Conservation (phyloP, 1,140 invertebrate species). For the Acromyrmex echinatior region DNA sequence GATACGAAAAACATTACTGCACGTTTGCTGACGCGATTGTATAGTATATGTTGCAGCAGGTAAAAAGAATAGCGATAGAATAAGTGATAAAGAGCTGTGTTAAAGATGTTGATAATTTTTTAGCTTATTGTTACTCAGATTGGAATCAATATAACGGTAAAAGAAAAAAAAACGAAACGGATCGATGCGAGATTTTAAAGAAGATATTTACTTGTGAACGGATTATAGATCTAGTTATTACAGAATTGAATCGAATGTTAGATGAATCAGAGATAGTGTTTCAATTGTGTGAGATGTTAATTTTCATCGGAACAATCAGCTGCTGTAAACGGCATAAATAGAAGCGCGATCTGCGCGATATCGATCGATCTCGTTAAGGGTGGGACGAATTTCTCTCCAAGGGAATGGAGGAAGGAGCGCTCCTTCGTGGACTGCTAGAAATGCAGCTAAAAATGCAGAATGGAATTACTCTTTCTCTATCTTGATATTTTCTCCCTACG, state of each 20-base stretch:
- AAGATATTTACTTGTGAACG: background rate
- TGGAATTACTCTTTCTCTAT: background rate
- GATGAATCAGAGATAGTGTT: background rate
- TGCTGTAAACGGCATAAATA: constrained; percentile 65
- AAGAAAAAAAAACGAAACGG: background rate
- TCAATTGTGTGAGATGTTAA: background rate
- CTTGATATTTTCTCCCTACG: too few species aligned
- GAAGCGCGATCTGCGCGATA: constrained; percentile 74
- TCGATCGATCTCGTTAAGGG: constrained; percentile 72
- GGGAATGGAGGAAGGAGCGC: too few species aligned
- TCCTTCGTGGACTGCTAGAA: background rate
- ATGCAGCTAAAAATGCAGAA: background rate
- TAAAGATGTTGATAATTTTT: background rate
- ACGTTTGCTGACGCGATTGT: background rate
- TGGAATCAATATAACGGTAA: background rate
- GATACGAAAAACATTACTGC: background rate
- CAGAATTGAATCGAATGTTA: too few species aligned
- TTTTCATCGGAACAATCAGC: background rate
- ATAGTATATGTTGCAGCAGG: too few species aligned
- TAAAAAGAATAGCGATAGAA: background rate
- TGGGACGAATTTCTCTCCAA: constrained; percentile 8
- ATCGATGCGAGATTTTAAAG: background rate
- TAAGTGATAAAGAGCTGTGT: background rate
- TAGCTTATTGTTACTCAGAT: background rate
- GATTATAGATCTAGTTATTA: too few species aligned